Conservation (phyloP, 2,113 vertebrate species). For the Danionella cerebrum region DNA sequence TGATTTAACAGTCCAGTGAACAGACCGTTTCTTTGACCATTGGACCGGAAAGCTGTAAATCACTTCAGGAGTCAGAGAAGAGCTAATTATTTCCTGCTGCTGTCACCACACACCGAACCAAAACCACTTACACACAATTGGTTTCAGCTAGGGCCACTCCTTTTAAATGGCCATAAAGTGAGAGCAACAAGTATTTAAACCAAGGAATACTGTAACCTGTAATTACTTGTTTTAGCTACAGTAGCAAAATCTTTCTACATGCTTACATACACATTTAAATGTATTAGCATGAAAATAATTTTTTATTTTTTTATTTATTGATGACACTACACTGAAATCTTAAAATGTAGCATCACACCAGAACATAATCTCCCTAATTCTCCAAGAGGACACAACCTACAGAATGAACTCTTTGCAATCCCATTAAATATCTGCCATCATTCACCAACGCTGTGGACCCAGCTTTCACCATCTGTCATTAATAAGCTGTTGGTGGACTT, state of each 20-base stretch:
- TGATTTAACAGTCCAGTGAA: conserved; percentile 33
- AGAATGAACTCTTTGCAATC: neutral
- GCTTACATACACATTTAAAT: no score
- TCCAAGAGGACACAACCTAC: neutral
- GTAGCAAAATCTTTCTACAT: conserved; percentile 9
- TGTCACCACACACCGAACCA: conserved; percentile 14
- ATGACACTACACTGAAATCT: neutral
- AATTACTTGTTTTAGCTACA: neutral
- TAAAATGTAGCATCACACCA: no score
- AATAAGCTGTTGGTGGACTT: neutral
- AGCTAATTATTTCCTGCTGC: conserved; percentile 59
- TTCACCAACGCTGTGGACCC: neutral
- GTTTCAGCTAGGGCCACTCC: neutral
- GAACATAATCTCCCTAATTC: no score
- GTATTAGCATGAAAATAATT: no score
- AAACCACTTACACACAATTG: neutral
- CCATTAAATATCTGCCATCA: neutral
- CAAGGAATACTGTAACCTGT: neutral
- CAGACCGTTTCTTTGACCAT: conserved; percentile 46
- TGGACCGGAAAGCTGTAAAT: conserved; percentile 60
- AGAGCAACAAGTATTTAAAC: neutral
- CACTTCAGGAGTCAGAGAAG: conserved; percentile 46
- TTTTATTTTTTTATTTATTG: no score
- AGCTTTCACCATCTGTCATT: conserved; percentile 11
- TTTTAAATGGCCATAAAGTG: neutral